Base-by-base conservation (phyloP, 1,140 invertebrate species). In the Chironomus tepperi region DNA sequence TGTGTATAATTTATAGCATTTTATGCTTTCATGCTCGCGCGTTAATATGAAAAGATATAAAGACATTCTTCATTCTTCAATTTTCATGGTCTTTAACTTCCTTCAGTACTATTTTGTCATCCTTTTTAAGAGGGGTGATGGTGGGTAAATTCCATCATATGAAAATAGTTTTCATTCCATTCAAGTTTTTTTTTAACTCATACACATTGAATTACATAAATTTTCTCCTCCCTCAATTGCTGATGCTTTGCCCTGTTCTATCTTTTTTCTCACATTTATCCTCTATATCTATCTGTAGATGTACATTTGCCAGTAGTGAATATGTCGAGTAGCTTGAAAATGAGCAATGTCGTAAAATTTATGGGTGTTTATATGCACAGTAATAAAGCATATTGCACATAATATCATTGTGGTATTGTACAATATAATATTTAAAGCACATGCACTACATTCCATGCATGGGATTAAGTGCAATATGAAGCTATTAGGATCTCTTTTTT, bases 321-420 rank as follows among this genome's bases (percentile, higher is more conserved):
- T 34, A 34, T 34, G 24, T 34, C 24, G 24, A 34, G 24, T 34
- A 57, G 12, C 47, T 57, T 12, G 47, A 57, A 57, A 57, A 57
- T 57, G 47, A 57, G 47, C 47, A 57, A 57, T 57, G 47, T 57
- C 65, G 19, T 70, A 70, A 70, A 70, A 70, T 70, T 70, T 70
- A 70, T 70, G 65, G 65, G 16, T 70, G 19, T 70, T 70, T 70
- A 70, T 57, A 57, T 70, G 65, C 19, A 70, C 16, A 19, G 65
- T 21, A 70, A 70, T 70, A 70, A 70, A 70, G 16, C 65, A 70
- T 70, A 70, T 70, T 70, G 65, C 65, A 70, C 65, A 70, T 21
- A 70, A 18, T 9, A 70, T 18, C 12, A 18, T 70, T 70, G 65
- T 18, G 65, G 18, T 9, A 70, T 10, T 70, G 65, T 19, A 8